These are phyloP conservation scores for Exephanes ischioxanthus DNA, from an alignment of 2,888 invertebrate species.

Conservation along the genomic window DNA sequence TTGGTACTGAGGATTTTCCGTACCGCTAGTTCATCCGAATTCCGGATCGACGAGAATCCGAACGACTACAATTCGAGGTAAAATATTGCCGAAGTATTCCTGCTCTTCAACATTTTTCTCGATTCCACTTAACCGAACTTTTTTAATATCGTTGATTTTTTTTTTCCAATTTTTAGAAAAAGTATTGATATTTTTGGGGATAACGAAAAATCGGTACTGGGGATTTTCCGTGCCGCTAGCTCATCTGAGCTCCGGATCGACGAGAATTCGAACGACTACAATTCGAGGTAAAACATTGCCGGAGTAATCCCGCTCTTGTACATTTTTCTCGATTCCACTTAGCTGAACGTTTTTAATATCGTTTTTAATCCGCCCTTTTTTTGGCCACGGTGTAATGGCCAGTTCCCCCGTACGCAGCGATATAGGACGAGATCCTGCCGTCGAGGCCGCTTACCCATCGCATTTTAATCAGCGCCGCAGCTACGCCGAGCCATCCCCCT, in stretches of 20 bases:
- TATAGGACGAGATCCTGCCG: conserved; percentile 14
- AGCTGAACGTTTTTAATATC: conserved; percentile 3
- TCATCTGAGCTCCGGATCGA: neutral
- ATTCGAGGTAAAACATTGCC: conserved; percentile 7
- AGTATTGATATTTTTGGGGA: neutral
- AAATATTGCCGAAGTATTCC: too few species aligned
- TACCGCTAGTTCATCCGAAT: too few species aligned
- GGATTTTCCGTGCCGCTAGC: neutral
- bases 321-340: neutral
- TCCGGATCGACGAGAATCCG: too few species aligned
- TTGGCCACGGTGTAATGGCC: conserved; percentile 31
- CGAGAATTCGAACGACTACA: neutral
- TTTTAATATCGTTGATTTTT: neutral
- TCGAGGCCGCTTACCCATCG: conserved; percentile 57
- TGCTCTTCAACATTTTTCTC: neutral
- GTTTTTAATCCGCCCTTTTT: conserved; percentile 7
- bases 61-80: too few species aligned
- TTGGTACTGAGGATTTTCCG: too few species aligned
- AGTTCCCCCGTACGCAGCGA: conserved; percentile 21
- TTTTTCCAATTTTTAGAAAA: neutral
- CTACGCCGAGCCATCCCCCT: conserved; percentile 11
- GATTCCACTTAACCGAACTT: neutral
- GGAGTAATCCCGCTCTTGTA: neutral
- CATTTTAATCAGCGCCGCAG: conserved; percentile 63
- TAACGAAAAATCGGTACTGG: neutral